Base-by-base conservation (phyloP, 2,888 invertebrate genomes). In the Dynastes hyllus region DNA sequence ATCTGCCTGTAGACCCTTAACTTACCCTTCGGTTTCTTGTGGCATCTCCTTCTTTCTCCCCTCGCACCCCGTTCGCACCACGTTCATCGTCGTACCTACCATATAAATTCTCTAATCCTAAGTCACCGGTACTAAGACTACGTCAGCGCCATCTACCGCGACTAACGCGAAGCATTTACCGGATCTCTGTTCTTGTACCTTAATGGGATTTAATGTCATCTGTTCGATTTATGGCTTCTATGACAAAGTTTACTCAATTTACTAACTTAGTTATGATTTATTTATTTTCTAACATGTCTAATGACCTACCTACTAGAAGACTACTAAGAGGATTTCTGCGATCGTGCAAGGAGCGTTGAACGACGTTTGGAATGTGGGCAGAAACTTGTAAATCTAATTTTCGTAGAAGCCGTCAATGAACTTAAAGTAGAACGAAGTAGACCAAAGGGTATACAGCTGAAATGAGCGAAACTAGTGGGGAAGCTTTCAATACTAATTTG, bases 21-120 rank as follows among this genome's bases (percentile, higher is more conserved):
- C 61, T 75, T 75, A 61, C 61, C 45, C 61, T 61, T 75, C 73
- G 40, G 29, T 82, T 83, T 83, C 81, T 85, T 84, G 81, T 85
- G 85, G 83, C 11, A 61, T 61, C 22, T 55, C 63, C 29, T 45
- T 45, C 61, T 61, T 75, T 75, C 61, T 27, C 37, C 29, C 22
- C 22, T 22, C 22, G 22, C 5, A 63, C 45, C 45, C 22, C 50
- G 22, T 22, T 45, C 45, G 45, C 50, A 61, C 73, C n/a, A 61
- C 73, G 27, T 61, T 16, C 73, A 63, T 50, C 55, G 63, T 22
- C 63, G 73, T n/a, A 63, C 50, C 61, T 27, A 40, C 27, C 61
- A 86, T 87, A 87, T 86, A 87, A 86, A 87, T 87, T 87, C 86
- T 37, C 58, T 83, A 83, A 83, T 79, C 85, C 84, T 84, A 86